Percentiles rank a stretch among this genome's conserved stretches.
Evolutionary conservation across 2,888 invertebrate species (phyloP).

Genomic region (Tenthredo mesomela): DNA sequence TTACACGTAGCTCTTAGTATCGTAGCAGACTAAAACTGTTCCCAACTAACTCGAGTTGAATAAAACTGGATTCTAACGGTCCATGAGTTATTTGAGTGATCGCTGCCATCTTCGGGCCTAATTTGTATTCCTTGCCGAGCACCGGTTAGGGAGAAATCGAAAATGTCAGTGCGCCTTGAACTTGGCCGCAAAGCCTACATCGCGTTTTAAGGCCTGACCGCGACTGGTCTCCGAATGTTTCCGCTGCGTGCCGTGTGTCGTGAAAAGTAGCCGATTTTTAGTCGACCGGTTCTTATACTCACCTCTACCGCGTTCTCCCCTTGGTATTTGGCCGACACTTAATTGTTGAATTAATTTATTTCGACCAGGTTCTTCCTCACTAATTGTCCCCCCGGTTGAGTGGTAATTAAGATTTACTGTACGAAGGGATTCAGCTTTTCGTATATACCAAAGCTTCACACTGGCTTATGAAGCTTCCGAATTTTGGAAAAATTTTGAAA

Average conservation of each 20-base stretch:
- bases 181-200: conserved; percentile 63
- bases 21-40: background rate
- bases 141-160: conserved; percentile 54
- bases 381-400: conserved; percentile 51
- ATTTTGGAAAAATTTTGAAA: background rate
- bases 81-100: conserved; percentile 26
- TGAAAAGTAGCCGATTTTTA: conserved; percentile 22
- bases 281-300: conserved; percentile 51
- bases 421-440: background rate
- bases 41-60: background rate
- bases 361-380: conserved; percentile 53
- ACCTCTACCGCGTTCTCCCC: conserved; percentile 40
- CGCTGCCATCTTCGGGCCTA: conserved; percentile 26
- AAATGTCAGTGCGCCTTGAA: conserved; percentile 55
- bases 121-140: conserved; percentile 36
- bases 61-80: conserved; percentile 48
- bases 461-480: background rate
- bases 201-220: conserved; percentile 40
- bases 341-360: conserved; percentile 62
- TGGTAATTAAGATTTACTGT: conserved; percentile 48
- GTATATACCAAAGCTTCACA: background rate
- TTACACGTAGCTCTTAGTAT: background rate
- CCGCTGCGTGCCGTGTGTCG: conserved; percentile 20
- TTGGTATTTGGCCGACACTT: conserved; percentile 58
- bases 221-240: conserved; percentile 41